Conservation (phyloP, 2,888 invertebrate genomes). For the Platycheirus albimanus region DNA sequence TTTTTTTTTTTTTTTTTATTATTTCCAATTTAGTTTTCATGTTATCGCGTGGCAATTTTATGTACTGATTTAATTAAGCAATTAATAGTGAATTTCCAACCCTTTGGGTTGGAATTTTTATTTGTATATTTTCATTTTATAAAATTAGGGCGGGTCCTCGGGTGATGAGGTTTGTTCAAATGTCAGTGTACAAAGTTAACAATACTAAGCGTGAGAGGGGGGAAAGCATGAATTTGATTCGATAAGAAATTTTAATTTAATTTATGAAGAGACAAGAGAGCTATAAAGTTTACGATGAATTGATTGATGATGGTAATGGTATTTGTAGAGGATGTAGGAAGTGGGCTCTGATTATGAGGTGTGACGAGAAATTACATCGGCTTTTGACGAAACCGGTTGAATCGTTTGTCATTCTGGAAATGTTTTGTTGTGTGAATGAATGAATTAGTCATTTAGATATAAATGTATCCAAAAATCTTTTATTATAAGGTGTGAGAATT, state of each 20-base stretch:
- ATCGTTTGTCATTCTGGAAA: conserved; percentile 26
- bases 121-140: neutral
- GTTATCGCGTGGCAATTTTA: conserved; percentile 58
- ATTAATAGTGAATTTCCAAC: conserved; percentile 54
- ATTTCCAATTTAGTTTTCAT: too few relatives aligned
- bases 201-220: too few relatives aligned
- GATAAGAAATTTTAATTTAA: conserved; percentile 46
- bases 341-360: conserved; percentile 28
- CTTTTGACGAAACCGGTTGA: conserved; percentile 25
- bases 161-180: conserved; percentile 3
- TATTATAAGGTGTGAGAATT: neutral
- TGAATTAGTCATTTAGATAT: conserved; percentile 15
- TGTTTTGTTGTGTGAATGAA: conserved; percentile 1
- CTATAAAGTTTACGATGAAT: conserved; percentile 13
- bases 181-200: conserved; percentile 10
- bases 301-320: conserved; percentile 18
- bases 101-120: neutral
- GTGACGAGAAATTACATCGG: conserved; percentile 30
- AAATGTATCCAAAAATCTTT: neutral
- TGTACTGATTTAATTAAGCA: conserved; percentile 58
- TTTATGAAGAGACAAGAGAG: conserved; percentile 17
- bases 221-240: conserved; percentile 40
- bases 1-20: neutral
- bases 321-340: conserved; percentile 29
- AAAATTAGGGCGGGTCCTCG: conserved; percentile 17